phyloP scores from a whole-genome alignment of 1,140 invertebrate genomes.

The Cyrtorhinus lividipennis region DNA sequence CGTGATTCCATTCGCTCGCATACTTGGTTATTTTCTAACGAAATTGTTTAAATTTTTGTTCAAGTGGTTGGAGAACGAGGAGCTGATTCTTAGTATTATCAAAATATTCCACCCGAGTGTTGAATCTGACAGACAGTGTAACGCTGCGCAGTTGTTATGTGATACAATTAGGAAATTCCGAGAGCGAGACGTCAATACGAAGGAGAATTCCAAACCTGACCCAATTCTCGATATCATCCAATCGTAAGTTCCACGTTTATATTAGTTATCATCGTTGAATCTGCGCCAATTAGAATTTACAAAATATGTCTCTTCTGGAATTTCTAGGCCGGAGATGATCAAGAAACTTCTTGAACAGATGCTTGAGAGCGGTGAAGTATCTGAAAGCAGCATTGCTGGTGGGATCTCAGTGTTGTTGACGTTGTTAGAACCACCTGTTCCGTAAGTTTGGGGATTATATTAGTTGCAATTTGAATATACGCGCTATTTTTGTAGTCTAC shows the following conservation, averaged over 20 bases:
- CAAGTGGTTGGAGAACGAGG: slow-evolving; percentile 80
- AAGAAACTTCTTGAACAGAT: slow-evolving; percentile 53
- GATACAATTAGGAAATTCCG: slow-evolving; percentile 59
- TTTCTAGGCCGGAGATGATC: slow-evolving; percentile 48
- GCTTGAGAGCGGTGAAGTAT: slow-evolving; percentile 41
- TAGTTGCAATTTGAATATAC: too few relatives aligned
- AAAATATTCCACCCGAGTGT: slow-evolving; percentile 58
- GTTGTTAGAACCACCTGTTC: slow-evolving; percentile 38
- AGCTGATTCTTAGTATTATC: slow-evolving; percentile 68
- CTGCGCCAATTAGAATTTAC: not conserved
- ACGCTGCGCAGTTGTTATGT: slow-evolving; percentile 66
- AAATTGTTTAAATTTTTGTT: slow-evolving; percentile 27
- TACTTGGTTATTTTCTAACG: not conserved
- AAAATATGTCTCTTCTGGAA: too few relatives aligned
- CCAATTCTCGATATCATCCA: slow-evolving; percentile 52
- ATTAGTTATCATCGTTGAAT: not conserved
- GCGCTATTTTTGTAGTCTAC: too few relatives aligned
- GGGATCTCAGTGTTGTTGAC: slow-evolving; percentile 63
- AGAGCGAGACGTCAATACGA: slow-evolving; percentile 42
- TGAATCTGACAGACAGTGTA: slow-evolving; percentile 58
- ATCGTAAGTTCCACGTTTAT: slow-evolving; percentile 53
- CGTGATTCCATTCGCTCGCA: not conserved
- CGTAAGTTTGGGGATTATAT: too few relatives aligned
- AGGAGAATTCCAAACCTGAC: slow-evolving; percentile 36
- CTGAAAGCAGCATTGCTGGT: slow-evolving; percentile 59